Evolutionary conservation across 1,140 invertebrate genomes (phyloP), one percentile per base, ranked within the genome.

Genomic region (Drosophila repleta): DNA sequence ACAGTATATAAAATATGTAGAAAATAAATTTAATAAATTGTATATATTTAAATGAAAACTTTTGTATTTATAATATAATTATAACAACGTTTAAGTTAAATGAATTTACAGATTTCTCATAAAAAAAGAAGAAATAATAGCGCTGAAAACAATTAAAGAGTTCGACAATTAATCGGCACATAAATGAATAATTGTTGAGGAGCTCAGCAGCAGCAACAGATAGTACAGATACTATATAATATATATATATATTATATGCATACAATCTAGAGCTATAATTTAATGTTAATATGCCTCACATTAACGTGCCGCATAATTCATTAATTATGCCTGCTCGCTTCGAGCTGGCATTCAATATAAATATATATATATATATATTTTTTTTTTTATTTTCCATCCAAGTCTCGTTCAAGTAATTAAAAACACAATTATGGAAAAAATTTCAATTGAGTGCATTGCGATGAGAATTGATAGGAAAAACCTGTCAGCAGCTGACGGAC

Each of bases 381-480:
- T 6, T 43, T 43, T 15, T 15, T 43, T 43, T 43, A 7, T 6
- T 17, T 43, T 1, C 39, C n/a, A 43, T 17, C 10, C 39, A 43
- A 15, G 39, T 43, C 7, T 43, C 65, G 65, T 43, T 3, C 56
- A 68, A 62, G 70, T 73, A 73, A 73, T 73, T 73, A 73, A 73
- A 68, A 73, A 26, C 51, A 62, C 26, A 32, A 51, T 24, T 7
- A 49, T 24, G 17, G 35, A 24, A n/a, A 6, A 32, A 20, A 41
- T 21, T 13, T 5, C 48, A 43, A 32, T 29, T 20, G 39, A 11
- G 10, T 13, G 39, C 24, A 57, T 3, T 4, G 39, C 24, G 29
- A 60, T 57, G 41, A 57, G 46, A 66, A 51, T 57, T 49, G 26
- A 60, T 51, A 37, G 24, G 18, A 39, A 52, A 51, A 51, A 65